A percentile compares a stretch with the other conserved stretches of the same genome.
Evolutionary conservation across 64 coral and sea anemone genomes (phyloP).

Genomic region (Porites lutea): DNA sequence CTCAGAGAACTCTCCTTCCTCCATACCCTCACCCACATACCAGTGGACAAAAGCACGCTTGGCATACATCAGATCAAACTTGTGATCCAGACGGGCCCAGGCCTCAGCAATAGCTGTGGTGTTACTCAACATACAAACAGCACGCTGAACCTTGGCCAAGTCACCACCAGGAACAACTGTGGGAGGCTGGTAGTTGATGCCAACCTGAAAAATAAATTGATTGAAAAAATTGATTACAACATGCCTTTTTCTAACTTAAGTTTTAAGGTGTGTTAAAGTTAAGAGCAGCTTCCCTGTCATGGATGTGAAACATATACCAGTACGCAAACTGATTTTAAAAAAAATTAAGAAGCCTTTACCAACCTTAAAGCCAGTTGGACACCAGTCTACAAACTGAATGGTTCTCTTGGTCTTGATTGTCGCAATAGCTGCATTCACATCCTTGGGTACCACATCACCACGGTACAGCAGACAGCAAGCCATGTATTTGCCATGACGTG

Average conservation of each 20-base stretch:
- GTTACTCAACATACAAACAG: constrained; percentile 44
- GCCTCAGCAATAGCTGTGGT: constrained; percentile 45
- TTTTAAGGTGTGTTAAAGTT: background rate
- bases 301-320: too few relatives aligned
- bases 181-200: constrained; percentile 44
- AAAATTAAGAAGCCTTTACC: background rate
- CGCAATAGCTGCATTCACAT: constrained; percentile 44
- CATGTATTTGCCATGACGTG: constrained; percentile 46
- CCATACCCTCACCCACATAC: constrained; percentile 46
- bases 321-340: background rate
- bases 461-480: constrained; percentile 29
- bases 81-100: constrained; percentile 49
- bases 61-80: constrained; percentile 53
- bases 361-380: constrained; percentile 38
- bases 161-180: constrained; percentile 48
- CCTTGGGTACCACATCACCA: constrained; percentile 33
- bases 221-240: too few relatives aligned
- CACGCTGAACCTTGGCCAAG: constrained; percentile 30
- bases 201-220: background rate
- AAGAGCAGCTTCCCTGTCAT: too few relatives aligned
- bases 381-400: constrained; percentile 51
- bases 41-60: constrained; percentile 46
- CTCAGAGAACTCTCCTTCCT: constrained; percentile 47
- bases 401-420: constrained; percentile 46
- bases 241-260: too few relatives aligned